Evolutionary conservation across 1,140 invertebrate species (phyloP), one percentile per base, ranked within the genome.

Genomic region (Leptinotarsa defecta): DNA sequence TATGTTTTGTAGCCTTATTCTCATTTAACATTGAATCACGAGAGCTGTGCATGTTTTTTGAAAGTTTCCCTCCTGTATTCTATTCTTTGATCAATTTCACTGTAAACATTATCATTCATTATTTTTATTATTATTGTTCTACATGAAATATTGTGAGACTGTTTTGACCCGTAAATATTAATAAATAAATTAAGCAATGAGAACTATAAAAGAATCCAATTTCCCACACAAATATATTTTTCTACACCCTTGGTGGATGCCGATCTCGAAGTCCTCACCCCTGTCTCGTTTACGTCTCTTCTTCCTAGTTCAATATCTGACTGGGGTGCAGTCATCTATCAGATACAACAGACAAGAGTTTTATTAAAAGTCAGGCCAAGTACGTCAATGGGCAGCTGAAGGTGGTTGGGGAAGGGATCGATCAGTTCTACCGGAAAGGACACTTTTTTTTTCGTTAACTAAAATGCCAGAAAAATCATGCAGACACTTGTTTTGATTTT

Each of bases 251-350:
- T 57, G 52, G 15, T 57, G n/a, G n/a, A 57, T 57, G n/a, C 52
- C 52, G 17, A 57, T 57, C 13, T 57, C 52, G 4, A 65, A 65
- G 3, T n/a, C 15, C 63, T 65, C 63, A 24, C 63, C 63, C 76
- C 75, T 77, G 73, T 76, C 73, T 69, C 73, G 62, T 68, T 69
- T 13, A 68, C 61, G 63, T 75, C 75, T 70, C 76, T 75, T 80
- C 77, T 71, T 80, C 76, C 81, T 79, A 80, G 83, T 86, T 86
- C 85, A 86, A 86, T 86, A 86, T 86, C 85, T 84, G 84, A 83
- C 85, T 84, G 79, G 82, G 85, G 86, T 83, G 85, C 82, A 86
- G 86, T 86, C 86, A 86, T 86, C 85, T 86, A 86, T 86, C 86
- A 86, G 83, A 83, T 83, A 84, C 68, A 74, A 74, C 74, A 75